phyloP scores from a whole-genome alignment of 2,888 invertebrate species.

The Vesta saturnalis region DNA sequence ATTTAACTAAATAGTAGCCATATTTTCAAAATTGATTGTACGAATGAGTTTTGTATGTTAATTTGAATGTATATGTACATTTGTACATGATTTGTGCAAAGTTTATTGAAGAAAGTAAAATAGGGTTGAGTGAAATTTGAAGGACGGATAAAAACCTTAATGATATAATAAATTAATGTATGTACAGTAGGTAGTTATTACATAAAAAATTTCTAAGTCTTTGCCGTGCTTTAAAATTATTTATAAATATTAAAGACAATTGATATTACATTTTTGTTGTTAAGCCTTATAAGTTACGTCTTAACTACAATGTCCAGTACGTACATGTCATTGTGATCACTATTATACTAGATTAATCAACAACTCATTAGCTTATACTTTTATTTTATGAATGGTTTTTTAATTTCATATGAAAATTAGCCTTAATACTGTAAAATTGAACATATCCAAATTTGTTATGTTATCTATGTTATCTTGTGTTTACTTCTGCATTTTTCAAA shows the following conservation, averaged over 20 bases:
- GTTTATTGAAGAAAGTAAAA: not conserved
- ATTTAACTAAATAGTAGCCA: constrained; percentile 52
- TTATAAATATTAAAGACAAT: not conserved
- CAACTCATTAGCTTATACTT: constrained; percentile 13
- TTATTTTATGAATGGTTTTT: not conserved
- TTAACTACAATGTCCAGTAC: constrained; percentile 22
- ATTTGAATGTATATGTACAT: constrained; percentile 28
- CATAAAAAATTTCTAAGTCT: constrained; percentile 15
- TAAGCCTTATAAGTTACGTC: not conserved
- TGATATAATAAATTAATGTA: constrained; percentile 15
- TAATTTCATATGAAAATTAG: not conserved
- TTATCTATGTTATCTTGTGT: not conserved
- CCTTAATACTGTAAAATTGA: constrained; percentile 5
- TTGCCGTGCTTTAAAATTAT: constrained; percentile 20
- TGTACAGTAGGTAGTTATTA: constrained; percentile 19
- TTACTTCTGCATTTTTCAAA: not conserved
- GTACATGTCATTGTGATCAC: constrained; percentile 29
- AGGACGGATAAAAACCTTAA: not conserved
- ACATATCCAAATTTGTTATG: not conserved
- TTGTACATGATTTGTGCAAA: constrained; percentile 22
- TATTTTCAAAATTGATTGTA: constrained; percentile 26
- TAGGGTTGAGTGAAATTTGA: not conserved
- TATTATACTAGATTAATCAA: constrained; percentile 23
- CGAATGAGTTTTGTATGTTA: constrained; percentile 25
- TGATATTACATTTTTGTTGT: not conserved